phyloP scores from a whole-genome alignment of 2,797 vertebrate species.

The Sorex maritimensis region DNA sequence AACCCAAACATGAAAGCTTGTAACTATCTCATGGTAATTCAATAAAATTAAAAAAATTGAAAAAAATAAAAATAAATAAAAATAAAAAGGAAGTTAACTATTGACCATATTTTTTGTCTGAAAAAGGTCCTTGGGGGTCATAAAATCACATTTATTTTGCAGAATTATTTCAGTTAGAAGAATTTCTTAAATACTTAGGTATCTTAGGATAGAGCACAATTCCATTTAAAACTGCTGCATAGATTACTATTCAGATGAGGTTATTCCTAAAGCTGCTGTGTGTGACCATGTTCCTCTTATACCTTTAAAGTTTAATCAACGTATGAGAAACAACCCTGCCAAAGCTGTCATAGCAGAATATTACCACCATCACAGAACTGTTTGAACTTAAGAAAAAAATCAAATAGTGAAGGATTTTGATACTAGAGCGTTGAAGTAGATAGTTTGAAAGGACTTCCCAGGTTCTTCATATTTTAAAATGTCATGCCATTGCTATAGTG shows the following conservation, averaged over 20 bases:
- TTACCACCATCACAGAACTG: constrained; percentile 61
- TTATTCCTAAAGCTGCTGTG: constrained; percentile 66
- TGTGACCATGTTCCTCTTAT: constrained; percentile 54
- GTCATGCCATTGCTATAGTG: not conserved
- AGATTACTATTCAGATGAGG: constrained; percentile 3
- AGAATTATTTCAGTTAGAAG: constrained; percentile 20
- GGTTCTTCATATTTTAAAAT: constrained; percentile 66
- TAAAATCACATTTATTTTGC: constrained; percentile 39
- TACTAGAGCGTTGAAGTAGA: constrained; percentile 70
- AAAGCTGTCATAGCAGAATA: constrained; percentile 50
- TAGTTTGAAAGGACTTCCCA: constrained; percentile 60
- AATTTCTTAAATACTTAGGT: constrained; percentile 54
- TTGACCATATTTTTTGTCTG: not conserved
- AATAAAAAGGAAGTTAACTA: not conserved
- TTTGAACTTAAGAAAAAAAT: constrained; percentile 66
- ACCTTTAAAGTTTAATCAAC: constrained; percentile 47
- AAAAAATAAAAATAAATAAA: no score
- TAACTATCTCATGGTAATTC: no score
- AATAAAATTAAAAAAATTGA: no score
- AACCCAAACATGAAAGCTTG: no score
- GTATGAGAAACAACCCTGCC: constrained; percentile 38
- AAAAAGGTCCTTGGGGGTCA: not conserved
- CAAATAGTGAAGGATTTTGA: constrained; percentile 62
- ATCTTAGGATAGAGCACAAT: not conserved
- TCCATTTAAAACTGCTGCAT: not conserved